Evolutionary conservation across 2,888 invertebrate species (phyloP), one percentile per base, ranked within the genome.

Genomic region (Nebria brevicollis): DNA sequence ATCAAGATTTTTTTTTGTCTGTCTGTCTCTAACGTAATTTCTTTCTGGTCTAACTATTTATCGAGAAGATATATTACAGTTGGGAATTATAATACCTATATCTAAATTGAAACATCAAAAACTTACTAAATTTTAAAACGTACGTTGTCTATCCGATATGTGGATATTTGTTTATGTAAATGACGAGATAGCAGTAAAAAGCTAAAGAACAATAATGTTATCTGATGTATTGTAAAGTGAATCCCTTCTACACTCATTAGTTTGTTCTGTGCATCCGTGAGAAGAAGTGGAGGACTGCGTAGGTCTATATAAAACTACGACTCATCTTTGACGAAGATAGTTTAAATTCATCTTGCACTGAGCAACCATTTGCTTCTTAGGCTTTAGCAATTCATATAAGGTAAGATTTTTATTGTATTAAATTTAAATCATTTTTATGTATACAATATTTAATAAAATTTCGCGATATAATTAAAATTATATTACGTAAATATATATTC

Each of bases 261-360:
- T 77, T 77, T 77, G 43, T 72, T n/a, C 54, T 77, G n/a, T 20
- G 43, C 25, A 54, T 42, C 43, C 43, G 43, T 13, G 66, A 66
- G 68, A 68, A 75, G 79, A 68, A 75, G 79, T 66, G 79, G 74
- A 66, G 74, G 79, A 79, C 25, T 34, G 34, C 4, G 34, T 34
- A 64, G 34, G 66, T 66, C 54, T 77, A 79, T 79, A 79, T 75
- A 79, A 74, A 74, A 42, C 66, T n/a, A 43, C 72, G 25, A 66
- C 20, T 15, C 25, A 42, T 79, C 79, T 79, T n/a, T 1, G 66
- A 8, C 25, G 79, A 79, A 66, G 66, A 73, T 43, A 79, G 79
- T 79, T 66, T 68, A 66, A 66, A 43, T 11, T 79, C 73, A 66
- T 79, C 66, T 79, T 26, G 25, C 70, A 11, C 25, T 26, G 70